Base-by-base conservation (phyloP, 2,888 invertebrate genomes). In the Erebia palarica region DNA sequence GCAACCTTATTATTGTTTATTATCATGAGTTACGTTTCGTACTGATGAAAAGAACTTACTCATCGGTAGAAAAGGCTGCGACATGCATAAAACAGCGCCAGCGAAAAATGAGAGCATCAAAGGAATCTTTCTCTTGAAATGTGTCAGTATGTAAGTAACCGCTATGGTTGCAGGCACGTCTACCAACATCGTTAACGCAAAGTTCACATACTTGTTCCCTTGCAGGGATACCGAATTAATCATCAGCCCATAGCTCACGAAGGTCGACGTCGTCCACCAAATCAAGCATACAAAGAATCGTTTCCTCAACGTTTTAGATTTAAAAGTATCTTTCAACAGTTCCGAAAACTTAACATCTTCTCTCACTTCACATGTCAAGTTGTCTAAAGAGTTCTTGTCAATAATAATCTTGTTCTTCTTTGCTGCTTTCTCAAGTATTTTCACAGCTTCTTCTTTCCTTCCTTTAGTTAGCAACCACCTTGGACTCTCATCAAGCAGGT, bases 381-480 rank as follows among this genome's bases (percentile, higher is more conserved):
- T 86, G 4, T 87, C 84, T 5, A 91, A 68, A 1, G 77, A 72
- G 3, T 77, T 80, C 67, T 80, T 80, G 8, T 92, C 87, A 0
- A 92, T 16, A 47, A 84, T 78, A 0, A 89, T 79, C 65, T 89
- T 88, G 65, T 90, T 92, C 27, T 78, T 83, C 69, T 90, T 91
- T 0, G 96, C 95, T 18, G 96, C 95, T 77, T 94, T 94, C 14
- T 93, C 87, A 60, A 96, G 84, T n/a, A 96, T 94, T 2, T 82
- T 83, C 72, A 95, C 91, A 0, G 96, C 96, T 80, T 95, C 91
- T 0, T 95, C 94, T 72, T 94, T 94, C 74, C 94, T 94, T 5
- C 95, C 95, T 82, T 95, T 95, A 21, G 95, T 95, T n/a, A 97
- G 86, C 5, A 97, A 91, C 97, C 97, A 97, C 80, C 97, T 93